Percentiles rank a stretch among this genome's conserved stretches.
phyloP scores from a whole-genome alignment of 2,113 vertebrate species.

The Scytalopus superciliaris region DNA sequence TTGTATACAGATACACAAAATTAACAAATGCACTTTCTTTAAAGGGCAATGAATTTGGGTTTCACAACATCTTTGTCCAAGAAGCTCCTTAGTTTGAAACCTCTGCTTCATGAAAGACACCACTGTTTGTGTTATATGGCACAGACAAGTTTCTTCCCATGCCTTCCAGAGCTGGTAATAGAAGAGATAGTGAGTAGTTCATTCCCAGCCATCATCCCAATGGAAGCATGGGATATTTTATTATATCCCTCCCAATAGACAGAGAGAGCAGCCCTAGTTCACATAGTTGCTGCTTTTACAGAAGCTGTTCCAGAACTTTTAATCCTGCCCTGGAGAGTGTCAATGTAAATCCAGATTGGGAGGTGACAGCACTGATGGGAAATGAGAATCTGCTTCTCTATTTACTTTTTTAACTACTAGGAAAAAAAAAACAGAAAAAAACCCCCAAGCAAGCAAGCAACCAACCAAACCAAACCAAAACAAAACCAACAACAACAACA shows the following conservation, averaged over 20 bases:
- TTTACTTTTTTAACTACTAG: neutral
- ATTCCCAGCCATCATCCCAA: fast-evolving
- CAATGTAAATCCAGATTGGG: neutral
- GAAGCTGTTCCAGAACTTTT: neutral
- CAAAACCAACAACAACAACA: too few relatives aligned
- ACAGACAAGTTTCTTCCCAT: neutral
- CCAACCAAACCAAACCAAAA: too few relatives aligned
- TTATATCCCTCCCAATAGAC: neutral
- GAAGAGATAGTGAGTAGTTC: neutral
- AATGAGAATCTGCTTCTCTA: neutral
- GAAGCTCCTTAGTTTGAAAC: neutral
- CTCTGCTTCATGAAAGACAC: neutral
- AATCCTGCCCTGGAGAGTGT: neutral
- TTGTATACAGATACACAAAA: neutral
- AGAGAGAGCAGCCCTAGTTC: neutral
- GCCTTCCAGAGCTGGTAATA: neutral
- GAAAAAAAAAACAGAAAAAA: neutral
- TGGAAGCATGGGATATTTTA: neutral
- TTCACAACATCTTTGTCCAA: neutral
- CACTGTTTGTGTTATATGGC: neutral
- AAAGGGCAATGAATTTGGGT: neutral
- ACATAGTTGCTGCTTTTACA: neutral
- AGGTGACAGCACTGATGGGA: neutral
- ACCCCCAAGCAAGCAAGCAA: too few relatives aligned
- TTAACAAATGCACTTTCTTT: neutral